Evolutionary conservation across 2,888 invertebrate species (phyloP), one percentile per base, ranked within the genome.

Genomic region (Thymelicus lineola): DNA sequence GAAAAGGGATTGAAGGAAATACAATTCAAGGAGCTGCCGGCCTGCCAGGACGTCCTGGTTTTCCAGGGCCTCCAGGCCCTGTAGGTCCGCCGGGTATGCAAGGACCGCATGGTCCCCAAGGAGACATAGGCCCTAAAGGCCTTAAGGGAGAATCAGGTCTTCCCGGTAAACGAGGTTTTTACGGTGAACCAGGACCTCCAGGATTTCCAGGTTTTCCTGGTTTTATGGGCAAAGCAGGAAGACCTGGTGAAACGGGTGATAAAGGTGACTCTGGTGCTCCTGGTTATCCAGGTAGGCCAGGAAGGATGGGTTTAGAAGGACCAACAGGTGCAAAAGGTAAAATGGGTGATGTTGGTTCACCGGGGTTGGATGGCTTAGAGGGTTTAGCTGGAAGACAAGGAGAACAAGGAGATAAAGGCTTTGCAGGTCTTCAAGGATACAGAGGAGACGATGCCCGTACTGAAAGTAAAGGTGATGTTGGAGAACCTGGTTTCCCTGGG

Each of bases 271-370:
- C 82, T 46, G 95, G 95, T 0, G 79, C 77, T 0, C 76, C 82
- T 1, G 95, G 95, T 64, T 95, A 95, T 69, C 97, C 97, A 86
- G 98, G 97, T 74, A 96, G 96, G 74, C 92, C 95, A 10, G 98
- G 98, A 20, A 95, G 95, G 45, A 89, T 95, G 70, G 98, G 97
- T 65, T 64, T 38, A 6, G 45, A 45, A 62, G 92, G 92, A 28
- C 74, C 68, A 14, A 71, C 9, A 50, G 92, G 92, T 55, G 58
- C 59, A 17, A 85, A 84, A 77, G 92, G 92, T 64, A 14, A 69
- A 35, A 75, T 95, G 82, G 96, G 96, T 46, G 95, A 95, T 35
- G 42, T 59, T 7, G 96, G 96, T n/a, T 17, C 42, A 36, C 57
- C 74, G 20, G 89, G 91, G n/a, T 58, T 69, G 14, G 61, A 71